Conservation (phyloP, 2,797 vertebrate species). For the Acrossocheilus fasciatus region DNA sequence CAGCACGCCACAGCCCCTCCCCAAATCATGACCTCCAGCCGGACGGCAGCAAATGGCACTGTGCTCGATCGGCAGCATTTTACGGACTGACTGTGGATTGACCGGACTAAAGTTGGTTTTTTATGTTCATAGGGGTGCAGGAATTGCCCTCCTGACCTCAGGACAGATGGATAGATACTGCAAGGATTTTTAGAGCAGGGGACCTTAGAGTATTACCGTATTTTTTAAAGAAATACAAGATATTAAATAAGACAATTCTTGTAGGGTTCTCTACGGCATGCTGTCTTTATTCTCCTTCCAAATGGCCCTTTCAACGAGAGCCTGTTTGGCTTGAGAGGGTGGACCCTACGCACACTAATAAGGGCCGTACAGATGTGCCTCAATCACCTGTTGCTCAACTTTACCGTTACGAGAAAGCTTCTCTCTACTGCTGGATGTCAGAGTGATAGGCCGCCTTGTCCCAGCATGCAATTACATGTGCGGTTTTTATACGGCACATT, state of each 20-base stretch:
- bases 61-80: slow-evolving; percentile 65
- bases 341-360: slow-evolving; percentile 67
- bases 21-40: slow-evolving; percentile 81
- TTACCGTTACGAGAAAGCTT: slow-evolving; percentile 30
- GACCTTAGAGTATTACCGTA: slow-evolving; percentile 67
- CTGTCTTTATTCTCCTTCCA: slow-evolving; percentile 60
- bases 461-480: slow-evolving; percentile 76
- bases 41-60: slow-evolving; percentile 73
- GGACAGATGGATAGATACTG: slow-evolving; percentile 69
- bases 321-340: slow-evolving; percentile 54
- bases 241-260: slow-evolving; percentile 66
- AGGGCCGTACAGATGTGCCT: slow-evolving; percentile 68
- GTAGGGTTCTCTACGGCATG: slow-evolving; percentile 65
- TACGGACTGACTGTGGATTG: slow-evolving; percentile 42
- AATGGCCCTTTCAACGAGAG: slow-evolving; percentile 62
- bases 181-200: slow-evolving; percentile 70
- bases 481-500: slow-evolving; percentile 79
- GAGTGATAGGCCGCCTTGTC: slow-evolving; percentile 66
- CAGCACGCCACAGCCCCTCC: slow-evolving; percentile 81
- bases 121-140: slow-evolving; percentile 72
- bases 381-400: slow-evolving; percentile 61
- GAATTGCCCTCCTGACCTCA: slow-evolving; percentile 67
- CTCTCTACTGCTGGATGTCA: slow-evolving; percentile 47
- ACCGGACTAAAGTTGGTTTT: slow-evolving; percentile 55
- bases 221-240: slow-evolving; percentile 71